These are phyloP conservation scores for Apeltes quadracus DNA, from an alignment of 2,113 vertebrate species.

Conservation along the genomic window DNA sequence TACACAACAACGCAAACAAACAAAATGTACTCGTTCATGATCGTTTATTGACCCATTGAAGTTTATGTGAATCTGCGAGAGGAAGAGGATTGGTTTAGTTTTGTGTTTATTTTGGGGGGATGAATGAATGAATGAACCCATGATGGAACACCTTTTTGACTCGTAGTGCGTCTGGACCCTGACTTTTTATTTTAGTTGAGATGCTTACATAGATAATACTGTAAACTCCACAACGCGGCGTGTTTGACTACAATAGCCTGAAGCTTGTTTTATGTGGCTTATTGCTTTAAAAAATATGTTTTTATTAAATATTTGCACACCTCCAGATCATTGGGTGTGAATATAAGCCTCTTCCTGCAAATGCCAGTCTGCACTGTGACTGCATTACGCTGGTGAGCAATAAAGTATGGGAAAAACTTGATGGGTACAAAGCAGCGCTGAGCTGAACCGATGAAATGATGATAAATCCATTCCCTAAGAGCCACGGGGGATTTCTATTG, in stretches of 20 bases:
- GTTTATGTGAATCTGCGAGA: background rate
- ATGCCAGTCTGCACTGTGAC: background rate
- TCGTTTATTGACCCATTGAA: background rate
- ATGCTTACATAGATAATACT: background rate
- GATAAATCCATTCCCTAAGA: background rate
- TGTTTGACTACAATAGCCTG: background rate
- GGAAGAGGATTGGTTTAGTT: background rate
- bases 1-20: background rate
- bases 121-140: background rate
- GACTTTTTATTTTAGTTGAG: constrained; percentile 1
- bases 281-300: background rate
- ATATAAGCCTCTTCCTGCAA: no score
- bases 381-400: background rate
- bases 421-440: background rate
- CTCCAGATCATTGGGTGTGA: background rate
- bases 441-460: background rate
- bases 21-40: background rate
- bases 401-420: background rate
- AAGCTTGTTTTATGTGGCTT: background rate
- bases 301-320: background rate
- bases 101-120: background rate
- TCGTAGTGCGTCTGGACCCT: constrained; percentile 2
- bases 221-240: background rate
- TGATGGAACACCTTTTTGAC: background rate
- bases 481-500: background rate